Evolutionary conservation across 92 coral and sea anemone species (phyloP).

Genomic region (Parazoanthus atlanticus): DNA sequence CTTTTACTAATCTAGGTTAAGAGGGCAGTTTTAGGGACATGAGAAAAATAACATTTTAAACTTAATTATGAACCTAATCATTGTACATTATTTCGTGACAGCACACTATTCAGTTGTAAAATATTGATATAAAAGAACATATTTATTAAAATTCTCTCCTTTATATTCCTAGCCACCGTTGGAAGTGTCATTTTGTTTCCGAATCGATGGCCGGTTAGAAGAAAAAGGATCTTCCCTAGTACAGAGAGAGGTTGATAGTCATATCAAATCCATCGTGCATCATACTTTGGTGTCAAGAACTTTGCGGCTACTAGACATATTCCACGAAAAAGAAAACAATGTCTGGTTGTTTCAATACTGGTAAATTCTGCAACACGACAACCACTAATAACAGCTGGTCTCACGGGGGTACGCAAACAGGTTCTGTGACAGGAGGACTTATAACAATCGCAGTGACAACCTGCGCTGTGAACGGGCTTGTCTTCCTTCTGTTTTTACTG

Average conservation of each 20-base stretch:
- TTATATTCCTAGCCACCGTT: not conserved
- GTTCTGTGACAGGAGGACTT: constrained; percentile 3
- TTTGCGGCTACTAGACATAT: not conserved
- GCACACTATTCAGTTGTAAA: not conserved
- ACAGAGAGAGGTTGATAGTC: not conserved
- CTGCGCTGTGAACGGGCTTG: not conserved
- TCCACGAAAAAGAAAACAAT: not conserved
- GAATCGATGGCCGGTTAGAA: not conserved
- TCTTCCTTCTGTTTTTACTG: constrained; percentile 14
- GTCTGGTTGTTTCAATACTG: not conserved
- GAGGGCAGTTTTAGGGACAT: not conserved
- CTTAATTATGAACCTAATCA: not conserved
- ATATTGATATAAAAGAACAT: too few species aligned
- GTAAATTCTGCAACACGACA: not conserved
- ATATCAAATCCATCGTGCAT: not conserved
- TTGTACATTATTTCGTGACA: not conserved
- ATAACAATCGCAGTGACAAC: constrained; percentile 10
- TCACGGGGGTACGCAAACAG: not conserved
- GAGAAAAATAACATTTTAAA: not conserved
- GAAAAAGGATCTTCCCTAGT: not conserved
- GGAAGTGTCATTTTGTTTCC: not conserved
- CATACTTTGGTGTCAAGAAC: not conserved
- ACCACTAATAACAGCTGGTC: not conserved
- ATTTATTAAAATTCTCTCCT: not conserved
- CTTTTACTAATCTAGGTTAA: not conserved